These are phyloP conservation scores for Melanerpes formicivorus DNA, from an alignment of 2,113 vertebrate genomes.

Conservation along the genomic window DNA sequence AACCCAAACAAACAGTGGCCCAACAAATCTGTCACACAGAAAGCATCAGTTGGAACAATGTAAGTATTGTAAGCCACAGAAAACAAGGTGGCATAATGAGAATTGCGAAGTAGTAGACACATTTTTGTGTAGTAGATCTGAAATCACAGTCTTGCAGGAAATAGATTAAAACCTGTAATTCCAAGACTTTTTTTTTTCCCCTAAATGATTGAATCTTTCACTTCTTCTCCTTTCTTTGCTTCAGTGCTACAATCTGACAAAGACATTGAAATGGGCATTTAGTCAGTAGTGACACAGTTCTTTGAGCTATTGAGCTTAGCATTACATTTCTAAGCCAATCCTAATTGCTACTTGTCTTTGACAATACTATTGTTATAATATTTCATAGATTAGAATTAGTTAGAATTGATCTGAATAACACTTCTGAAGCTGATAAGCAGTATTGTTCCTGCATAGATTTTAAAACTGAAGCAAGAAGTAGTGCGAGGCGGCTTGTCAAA, in stretches of 20 bases:
- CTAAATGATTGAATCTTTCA: neutral
- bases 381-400: constrained; percentile 2
- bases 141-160: neutral
- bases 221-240: neutral
- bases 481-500: neutral
- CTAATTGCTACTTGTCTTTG: neutral
- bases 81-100: neutral
- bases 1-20: no score
- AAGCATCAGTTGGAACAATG: neutral
- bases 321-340: neutral
- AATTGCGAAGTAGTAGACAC: neutral
- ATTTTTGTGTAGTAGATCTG: neutral
- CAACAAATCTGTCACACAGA: neutral
- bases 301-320: neutral
- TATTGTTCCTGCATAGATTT: neutral
- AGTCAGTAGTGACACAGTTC: neutral
- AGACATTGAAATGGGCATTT: neutral
- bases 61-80: neutral
- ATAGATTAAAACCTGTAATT: neutral
- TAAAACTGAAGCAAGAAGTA: neutral
- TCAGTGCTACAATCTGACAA: neutral
- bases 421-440: neutral
- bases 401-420: constrained; percentile 3
- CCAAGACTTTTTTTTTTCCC: neutral
- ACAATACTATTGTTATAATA: neutral